These are phyloP conservation scores for Pitta sordida DNA, from an alignment of 2,113 vertebrate genomes.

Conservation along the genomic window DNA sequence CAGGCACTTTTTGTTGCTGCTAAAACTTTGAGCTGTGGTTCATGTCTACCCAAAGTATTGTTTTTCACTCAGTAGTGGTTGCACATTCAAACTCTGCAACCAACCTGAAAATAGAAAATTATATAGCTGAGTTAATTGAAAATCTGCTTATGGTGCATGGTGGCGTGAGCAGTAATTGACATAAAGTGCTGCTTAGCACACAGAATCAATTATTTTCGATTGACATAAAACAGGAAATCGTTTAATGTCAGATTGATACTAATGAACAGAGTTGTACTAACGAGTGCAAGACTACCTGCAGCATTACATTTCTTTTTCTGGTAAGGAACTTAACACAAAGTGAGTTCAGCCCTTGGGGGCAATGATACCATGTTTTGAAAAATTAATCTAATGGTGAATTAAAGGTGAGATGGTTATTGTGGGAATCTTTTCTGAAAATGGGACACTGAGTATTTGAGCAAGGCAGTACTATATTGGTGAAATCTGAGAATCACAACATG, in stretches of 20 bases:
- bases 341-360: not conserved
- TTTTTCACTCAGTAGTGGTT: constrained; percentile 29
- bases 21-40: constrained; percentile 22
- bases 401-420: not conserved
- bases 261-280: constrained; percentile 59
- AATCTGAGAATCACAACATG: not conserved
- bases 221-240: constrained; percentile 61
- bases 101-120: constrained; percentile 49
- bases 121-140: constrained; percentile 61
- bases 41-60: constrained; percentile 17
- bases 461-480: not conserved
- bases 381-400: not conserved
- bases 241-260: constrained; percentile 64
- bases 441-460: not conserved
- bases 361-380: not conserved
- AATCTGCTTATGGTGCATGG: constrained; percentile 57
- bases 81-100: constrained; percentile 34
- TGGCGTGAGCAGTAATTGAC: constrained; percentile 52
- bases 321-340: constrained; percentile 27
- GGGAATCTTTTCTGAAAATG: not conserved
- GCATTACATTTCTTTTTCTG: constrained; percentile 49
- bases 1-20: not conserved
- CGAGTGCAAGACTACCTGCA: not conserved
- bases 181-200: constrained; percentile 63
- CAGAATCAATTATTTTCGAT: constrained; percentile 64